Percentiles rank a stretch among this genome's conserved stretches.
phyloP scores from a whole-genome alignment of 1,140 invertebrate genomes.

The Odontomachus brunneus region DNA sequence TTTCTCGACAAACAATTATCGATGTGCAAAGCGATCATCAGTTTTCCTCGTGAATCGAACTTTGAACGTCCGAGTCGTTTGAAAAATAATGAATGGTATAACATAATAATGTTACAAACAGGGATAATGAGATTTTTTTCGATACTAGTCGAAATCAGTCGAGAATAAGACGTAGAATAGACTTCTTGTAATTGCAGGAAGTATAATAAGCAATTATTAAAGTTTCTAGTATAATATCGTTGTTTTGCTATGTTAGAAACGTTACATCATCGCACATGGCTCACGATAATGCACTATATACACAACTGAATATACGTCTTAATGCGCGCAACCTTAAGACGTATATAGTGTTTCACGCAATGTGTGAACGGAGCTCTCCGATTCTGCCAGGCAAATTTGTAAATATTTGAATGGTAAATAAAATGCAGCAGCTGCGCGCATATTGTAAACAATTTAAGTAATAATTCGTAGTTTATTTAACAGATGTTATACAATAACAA shows the following conservation, averaged over 20 bases:
- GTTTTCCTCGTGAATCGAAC: slow-evolving; percentile 25
- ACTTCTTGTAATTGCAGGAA: background rate
- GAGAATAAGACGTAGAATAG: background rate
- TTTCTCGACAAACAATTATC: background rate
- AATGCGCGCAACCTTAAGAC: slow-evolving; percentile 2
- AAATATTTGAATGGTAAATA: no score
- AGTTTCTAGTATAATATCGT: background rate
- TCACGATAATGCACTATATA: slow-evolving; percentile 6
- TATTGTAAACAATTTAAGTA: no score
- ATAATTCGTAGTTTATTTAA: no score
- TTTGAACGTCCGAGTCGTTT: background rate
- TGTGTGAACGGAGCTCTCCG: background rate
- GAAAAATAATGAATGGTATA: slow-evolving; percentile 22
- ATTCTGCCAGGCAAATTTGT: no score
- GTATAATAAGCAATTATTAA: background rate
- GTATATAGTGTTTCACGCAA: slow-evolving; percentile 1
- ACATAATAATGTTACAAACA: background rate
- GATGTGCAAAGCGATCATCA: background rate
- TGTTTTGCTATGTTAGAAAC: slow-evolving; percentile 17
- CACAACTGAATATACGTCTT: slow-evolving; percentile 3
- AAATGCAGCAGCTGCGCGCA: no score
- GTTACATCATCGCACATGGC: slow-evolving; percentile 10
- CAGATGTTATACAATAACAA: no score
- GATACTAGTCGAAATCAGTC: slow-evolving; percentile 7
- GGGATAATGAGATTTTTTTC: background rate